Conservation (phyloP, 2,888 invertebrate genomes). For the Apamea monoglypha region DNA sequence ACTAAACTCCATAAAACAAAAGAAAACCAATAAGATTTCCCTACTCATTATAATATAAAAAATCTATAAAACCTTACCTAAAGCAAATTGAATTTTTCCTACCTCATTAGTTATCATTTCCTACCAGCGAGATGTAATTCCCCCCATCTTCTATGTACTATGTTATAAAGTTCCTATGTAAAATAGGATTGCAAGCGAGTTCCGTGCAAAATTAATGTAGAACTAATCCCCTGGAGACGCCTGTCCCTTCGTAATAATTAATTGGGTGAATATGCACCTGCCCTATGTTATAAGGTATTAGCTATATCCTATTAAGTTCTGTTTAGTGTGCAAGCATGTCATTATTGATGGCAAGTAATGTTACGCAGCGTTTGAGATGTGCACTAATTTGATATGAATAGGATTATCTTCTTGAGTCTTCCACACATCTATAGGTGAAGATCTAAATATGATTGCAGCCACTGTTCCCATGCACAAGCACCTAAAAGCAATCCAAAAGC, state of each 20-base stretch:
- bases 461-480: background rate
- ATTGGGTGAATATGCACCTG: conserved; percentile 51
- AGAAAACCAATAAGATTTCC: background rate
- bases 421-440: too few species aligned
- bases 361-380: background rate
- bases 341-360: conserved; percentile 15
- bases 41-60: background rate
- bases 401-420: background rate
- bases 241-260: conserved; percentile 55
- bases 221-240: conserved; percentile 37
- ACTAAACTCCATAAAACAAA: too few species aligned
- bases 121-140: background rate
- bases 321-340: conserved; percentile 15
- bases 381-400: background rate
- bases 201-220: conserved; percentile 48
- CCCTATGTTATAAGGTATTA: conserved; percentile 19
- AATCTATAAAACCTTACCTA: background rate
- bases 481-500: background rate
- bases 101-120: background rate
- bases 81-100: background rate
- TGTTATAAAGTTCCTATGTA: conserved; percentile 35
- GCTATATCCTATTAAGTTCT: conserved; percentile 21
- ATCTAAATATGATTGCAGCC: too few species aligned
- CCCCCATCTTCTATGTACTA: background rate
- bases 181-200: conserved; percentile 37